Percentiles rank a stretch among this genome's conserved stretches.
phyloP scores from a whole-genome alignment of 2,113 vertebrate genomes.

The Paramormyrops kingsleyae region DNA sequence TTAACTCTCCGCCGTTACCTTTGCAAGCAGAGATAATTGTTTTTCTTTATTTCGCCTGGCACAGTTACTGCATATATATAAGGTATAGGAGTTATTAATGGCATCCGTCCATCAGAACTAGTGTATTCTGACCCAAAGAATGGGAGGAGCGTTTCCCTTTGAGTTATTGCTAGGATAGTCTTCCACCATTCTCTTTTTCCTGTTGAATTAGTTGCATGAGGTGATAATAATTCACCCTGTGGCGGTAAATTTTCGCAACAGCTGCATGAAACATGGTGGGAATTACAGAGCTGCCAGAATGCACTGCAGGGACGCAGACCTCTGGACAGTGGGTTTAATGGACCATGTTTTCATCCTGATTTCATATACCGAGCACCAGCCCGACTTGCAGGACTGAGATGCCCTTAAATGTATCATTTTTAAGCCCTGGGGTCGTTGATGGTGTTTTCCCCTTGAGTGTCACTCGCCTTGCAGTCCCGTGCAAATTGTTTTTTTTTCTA shows the following conservation, averaged over 20 bases:
- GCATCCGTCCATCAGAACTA: background rate
- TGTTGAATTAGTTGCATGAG: constrained; percentile 1
- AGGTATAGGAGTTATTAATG: constrained; percentile 28
- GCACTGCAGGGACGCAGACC: background rate
- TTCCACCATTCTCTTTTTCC: background rate
- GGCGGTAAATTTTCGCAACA: background rate
- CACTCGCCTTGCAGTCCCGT: background rate
- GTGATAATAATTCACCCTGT: constrained; percentile 8
- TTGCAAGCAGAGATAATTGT: constrained; percentile 20
- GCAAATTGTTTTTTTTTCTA: constrained; percentile 3
- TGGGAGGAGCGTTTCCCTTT: constrained; percentile 4
- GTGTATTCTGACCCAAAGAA: background rate
- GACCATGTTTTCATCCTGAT: background rate
- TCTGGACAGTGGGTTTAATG: constrained; percentile 5
- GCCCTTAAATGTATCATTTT: constrained; percentile 1
- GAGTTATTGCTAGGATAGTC: background rate
- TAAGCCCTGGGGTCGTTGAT: background rate
- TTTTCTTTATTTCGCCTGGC: constrained; percentile 7
- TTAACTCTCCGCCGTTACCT: background rate
- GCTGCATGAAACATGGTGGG: background rate
- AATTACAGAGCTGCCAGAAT: constrained; percentile 6
- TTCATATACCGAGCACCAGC: background rate
- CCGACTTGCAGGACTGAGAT: background rate
- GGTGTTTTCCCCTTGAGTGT: background rate
- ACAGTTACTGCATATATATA: constrained; percentile 11